Evolutionary conservation across 2,113 vertebrate species (phyloP).

Genomic region (Carollia perspicillata): DNA sequence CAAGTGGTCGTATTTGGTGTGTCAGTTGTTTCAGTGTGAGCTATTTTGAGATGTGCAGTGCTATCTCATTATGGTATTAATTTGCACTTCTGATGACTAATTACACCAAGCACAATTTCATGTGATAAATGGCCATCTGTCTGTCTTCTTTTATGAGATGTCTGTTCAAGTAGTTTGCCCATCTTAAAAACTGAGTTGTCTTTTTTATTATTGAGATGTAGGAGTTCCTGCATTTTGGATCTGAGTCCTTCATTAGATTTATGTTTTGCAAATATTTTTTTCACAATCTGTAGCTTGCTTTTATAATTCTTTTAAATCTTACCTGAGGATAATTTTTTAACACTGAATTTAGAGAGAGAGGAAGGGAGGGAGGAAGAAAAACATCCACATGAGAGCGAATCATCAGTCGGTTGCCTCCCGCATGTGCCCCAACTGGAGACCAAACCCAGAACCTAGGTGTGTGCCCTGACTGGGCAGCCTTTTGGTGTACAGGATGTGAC

Average conservation of each 20-base stretch:
- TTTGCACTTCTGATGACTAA: neutral
- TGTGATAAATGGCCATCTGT: neutral
- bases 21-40: too few species aligned
- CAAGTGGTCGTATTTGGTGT: too few species aligned
- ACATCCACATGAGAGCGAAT: too few species aligned
- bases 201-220: neutral
- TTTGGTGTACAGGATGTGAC: too few species aligned
- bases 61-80: neutral
- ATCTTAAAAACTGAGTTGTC: neutral
- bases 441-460: too few species aligned
- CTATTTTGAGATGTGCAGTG: accelerated
- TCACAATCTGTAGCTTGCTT: neutral
- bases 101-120: neutral
- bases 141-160: neutral
- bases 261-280: neutral
- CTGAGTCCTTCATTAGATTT: neutral
- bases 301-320: too few species aligned
- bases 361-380: too few species aligned
- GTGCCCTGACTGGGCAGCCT: too few species aligned
- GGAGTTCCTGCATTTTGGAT: neutral
- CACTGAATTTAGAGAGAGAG: too few species aligned
- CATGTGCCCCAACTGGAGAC: too few species aligned
- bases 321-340: too few species aligned
- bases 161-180: neutral
- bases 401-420: too few species aligned